phyloP scores from a whole-genome alignment of 2,113 vertebrate genomes.

The Thunnus maccoyii region DNA sequence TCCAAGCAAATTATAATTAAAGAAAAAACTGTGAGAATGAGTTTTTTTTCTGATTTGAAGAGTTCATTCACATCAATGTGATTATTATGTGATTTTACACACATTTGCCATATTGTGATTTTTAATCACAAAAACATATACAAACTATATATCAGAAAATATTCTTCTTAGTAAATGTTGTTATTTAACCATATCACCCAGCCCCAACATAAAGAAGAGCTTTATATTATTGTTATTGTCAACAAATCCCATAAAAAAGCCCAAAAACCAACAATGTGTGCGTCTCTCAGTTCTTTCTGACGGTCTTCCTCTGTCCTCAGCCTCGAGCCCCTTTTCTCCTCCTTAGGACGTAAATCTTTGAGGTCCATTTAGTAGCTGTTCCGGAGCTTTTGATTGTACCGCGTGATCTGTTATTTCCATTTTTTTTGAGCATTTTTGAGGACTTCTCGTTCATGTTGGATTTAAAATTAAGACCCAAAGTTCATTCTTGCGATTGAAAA shows the following conservation, averaged over 20 bases:
- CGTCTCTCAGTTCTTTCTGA: background rate
- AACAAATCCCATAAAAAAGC: slow-evolving; percentile 54
- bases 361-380: background rate
- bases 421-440: no score
- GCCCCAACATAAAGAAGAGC: slow-evolving; percentile 26
- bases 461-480: background rate
- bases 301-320: no score
- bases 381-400: background rate
- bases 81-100: slow-evolving; percentile 1
- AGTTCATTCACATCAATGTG: background rate
- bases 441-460: no score
- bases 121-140: slow-evolving; percentile 8
- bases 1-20: background rate
- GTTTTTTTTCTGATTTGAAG: background rate
- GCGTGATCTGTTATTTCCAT: background rate
- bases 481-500: background rate
- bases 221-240: slow-evolving; percentile 9
- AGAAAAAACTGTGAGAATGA: background rate
- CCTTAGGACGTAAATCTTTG: no score
- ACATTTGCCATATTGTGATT: slow-evolving; percentile 9
- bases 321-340: no score
- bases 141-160: slow-evolving; percentile 50
- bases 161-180: slow-evolving; percentile 29
- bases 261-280: background rate
- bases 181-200: slow-evolving; percentile 17